phyloP scores from a whole-genome alignment of 2,113 vertebrate species.

The Rousettus leschenaultii region DNA sequence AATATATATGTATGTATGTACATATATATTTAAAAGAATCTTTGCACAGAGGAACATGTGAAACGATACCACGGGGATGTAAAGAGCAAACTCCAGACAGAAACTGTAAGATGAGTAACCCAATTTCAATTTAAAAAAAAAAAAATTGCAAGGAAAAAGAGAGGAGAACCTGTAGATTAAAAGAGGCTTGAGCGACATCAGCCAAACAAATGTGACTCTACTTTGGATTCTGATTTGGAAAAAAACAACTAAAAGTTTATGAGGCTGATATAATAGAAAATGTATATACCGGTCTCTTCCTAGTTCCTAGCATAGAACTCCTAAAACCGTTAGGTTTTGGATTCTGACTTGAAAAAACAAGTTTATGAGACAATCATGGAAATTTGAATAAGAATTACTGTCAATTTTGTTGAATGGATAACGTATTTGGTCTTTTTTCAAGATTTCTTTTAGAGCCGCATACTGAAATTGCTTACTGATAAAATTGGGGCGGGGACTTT shows the following conservation, averaged over 20 bases:
- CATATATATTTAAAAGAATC: not conserved
- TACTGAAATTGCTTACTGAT: not conserved
- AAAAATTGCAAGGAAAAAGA: not conserved
- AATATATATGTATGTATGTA: not conserved
- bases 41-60: not conserved
- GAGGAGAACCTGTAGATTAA: not conserved
- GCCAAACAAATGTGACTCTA: not conserved
- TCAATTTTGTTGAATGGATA: not conserved
- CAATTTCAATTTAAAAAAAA: not conserved
- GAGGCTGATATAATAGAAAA: not conserved
- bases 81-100: not conserved
- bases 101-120: not conserved
- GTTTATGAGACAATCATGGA: not conserved
- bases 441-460: not conserved
- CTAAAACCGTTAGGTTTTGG: not conserved
- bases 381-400: not conserved
- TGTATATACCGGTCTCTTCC: not conserved
- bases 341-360: not conserved
- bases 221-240: not conserved
- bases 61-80: not conserved
- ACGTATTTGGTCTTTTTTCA: not conserved
- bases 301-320: not conserved
- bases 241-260: not conserved
- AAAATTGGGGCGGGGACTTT: not conserved
- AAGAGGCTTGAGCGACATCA: not conserved